Percentiles rank a stretch among this genome's conserved stretches.
Conservation (phyloP, 2,113 vertebrate genomes). For the Oncorhynchus tshawytscha region DNA sequence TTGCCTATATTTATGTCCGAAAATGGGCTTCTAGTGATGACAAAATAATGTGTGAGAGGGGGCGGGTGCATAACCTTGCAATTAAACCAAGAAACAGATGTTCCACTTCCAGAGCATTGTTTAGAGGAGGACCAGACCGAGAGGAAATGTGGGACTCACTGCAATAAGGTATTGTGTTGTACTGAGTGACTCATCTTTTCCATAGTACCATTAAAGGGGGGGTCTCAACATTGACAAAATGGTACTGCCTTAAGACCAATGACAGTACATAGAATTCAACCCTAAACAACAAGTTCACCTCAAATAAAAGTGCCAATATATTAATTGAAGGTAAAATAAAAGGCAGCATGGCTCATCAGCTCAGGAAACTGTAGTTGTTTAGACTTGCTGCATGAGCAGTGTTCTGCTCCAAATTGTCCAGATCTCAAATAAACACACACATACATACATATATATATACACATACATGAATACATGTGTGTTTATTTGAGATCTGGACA, state of each 20-base stretch:
- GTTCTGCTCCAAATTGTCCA: neutral
- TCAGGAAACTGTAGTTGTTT: neutral
- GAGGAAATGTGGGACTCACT: neutral
- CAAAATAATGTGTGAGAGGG: neutral
- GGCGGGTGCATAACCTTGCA: neutral
- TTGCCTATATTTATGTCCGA: neutral
- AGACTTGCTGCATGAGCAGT: neutral
- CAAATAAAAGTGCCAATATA: neutral
- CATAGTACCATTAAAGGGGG: slow-evolving; percentile 40
- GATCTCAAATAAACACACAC: neutral
- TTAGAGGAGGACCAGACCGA: neutral
- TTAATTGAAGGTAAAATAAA: neutral
- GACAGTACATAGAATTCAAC: too few species aligned
- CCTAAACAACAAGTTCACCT: neutral
- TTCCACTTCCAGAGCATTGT: neutral
- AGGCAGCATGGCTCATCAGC: neutral
- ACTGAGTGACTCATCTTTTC: slow-evolving; percentile 60
- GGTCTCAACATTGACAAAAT: too few species aligned
- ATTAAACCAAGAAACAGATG: neutral
- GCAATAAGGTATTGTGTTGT: slow-evolving; percentile 33
- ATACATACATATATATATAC: neutral
- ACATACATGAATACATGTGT: too few species aligned
- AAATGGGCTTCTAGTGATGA: neutral
- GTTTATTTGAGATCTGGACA: too few species aligned
- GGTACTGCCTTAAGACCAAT: too few species aligned